A percentile compares a stretch with the other conserved stretches of the same genome.
phyloP scores from a whole-genome alignment of 2,888 invertebrate species.

The Coenonympha glycerion region DNA sequence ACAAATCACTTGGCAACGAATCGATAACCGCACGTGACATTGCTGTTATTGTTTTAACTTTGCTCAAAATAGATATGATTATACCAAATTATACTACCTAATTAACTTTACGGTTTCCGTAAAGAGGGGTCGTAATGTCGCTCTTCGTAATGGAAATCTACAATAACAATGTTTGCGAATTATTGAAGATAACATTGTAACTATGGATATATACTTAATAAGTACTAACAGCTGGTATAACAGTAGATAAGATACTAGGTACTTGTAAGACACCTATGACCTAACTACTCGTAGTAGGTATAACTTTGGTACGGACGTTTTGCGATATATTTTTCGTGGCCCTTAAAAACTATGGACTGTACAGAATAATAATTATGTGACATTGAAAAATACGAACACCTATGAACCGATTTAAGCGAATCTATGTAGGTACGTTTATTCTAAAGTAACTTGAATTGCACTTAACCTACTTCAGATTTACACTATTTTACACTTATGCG shows the following conservation, averaged over 20 bases:
- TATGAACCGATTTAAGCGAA: too few relatives aligned
- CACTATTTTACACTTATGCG: background rate
- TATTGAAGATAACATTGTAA: constrained; percentile 1
- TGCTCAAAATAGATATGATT: background rate
- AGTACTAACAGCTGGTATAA: background rate
- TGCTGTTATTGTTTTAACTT: constrained; percentile 1
- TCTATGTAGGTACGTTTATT: background rate
- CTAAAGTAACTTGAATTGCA: background rate
- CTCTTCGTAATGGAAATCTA: constrained; percentile 3
- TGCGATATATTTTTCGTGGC: too few relatives aligned
- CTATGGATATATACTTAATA: background rate
- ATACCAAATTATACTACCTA: too few relatives aligned
- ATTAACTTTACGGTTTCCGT: constrained; percentile 5
- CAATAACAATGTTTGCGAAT: background rate
- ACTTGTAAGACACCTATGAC: too few relatives aligned
- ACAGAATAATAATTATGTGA: too few relatives aligned
- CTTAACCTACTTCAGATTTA: background rate
- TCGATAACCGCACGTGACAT: background rate
- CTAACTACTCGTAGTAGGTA: too few relatives aligned
- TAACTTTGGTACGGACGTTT: too few relatives aligned
- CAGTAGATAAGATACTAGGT: too few relatives aligned
- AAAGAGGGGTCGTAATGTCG: background rate
- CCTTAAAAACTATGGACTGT: too few relatives aligned
- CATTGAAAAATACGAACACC: too few relatives aligned
- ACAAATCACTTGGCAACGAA: background rate